phyloP scores from a whole-genome alignment of 2,888 invertebrate species.

The Trileptium ribeirensis region DNA sequence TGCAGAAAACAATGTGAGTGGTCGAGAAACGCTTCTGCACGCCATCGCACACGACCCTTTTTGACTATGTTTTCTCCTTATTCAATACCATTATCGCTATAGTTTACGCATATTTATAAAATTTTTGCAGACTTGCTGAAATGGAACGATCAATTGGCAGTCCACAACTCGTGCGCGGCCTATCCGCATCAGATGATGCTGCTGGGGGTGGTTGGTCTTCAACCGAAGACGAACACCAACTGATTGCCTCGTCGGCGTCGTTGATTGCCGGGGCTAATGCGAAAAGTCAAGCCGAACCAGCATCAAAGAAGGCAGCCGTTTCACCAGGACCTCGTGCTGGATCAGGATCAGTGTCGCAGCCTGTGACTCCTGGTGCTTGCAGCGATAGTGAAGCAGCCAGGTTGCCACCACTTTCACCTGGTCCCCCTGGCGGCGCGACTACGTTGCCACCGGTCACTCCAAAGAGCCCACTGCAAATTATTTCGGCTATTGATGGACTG shows the following conservation, averaged over 20 bases:
- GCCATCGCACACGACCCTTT: too few relatives aligned
- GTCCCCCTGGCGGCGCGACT: too few relatives aligned
- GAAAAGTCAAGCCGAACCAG: not conserved
- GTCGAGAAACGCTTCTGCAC: too few relatives aligned
- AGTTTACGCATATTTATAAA: too few relatives aligned
- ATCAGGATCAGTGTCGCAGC: not conserved
- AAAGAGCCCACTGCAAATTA: constrained; percentile 86
- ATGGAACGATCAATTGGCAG: not conserved
- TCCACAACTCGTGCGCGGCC: not conserved
- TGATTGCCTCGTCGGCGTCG: constrained; percentile 51
- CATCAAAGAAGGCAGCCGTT: not conserved
- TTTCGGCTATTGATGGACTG: constrained; percentile 90
- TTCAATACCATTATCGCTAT: too few relatives aligned
- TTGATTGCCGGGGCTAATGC: not conserved
- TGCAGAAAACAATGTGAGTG: too few relatives aligned
- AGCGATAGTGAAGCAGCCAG: not conserved
- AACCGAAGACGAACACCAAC: constrained; percentile 44
- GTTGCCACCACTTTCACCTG: too few relatives aligned
- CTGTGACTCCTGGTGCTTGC: constrained; percentile 30
- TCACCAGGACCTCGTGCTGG: not conserved
- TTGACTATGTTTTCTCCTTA: too few relatives aligned
- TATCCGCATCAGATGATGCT: not conserved
- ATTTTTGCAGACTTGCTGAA: too few relatives aligned
- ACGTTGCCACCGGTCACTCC: constrained; percentile 58
- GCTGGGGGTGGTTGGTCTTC: constrained; percentile 3